Evolutionary conservation across 2,888 invertebrate species (phyloP), one percentile per base, ranked within the genome.

Genomic region (Teinopalpus imperialis): DNA sequence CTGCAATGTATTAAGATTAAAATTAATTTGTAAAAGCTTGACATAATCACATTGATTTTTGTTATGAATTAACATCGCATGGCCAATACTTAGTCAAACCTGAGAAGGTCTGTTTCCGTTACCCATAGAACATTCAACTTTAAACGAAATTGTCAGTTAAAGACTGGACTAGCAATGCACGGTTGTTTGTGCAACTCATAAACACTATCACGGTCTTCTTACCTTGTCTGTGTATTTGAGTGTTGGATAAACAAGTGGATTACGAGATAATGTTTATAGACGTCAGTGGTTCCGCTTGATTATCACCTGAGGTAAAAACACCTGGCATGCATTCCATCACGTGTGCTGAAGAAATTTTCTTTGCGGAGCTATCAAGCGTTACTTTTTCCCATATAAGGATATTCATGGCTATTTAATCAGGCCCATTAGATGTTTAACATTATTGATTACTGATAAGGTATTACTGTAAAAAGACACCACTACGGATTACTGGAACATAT

Each of bases 271-370:
- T 32, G 20, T 32, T 31, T 43, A 36, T 24, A 16, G 36, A 43
- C 16, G 42, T 5, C 20, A 12, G 31, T 13, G 8, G 30, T 44
- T 44, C 20, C 14, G 43, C 35, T 23, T 36, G 44, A 44, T 44
- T 26, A 32, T 32, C 24, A 21, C 18, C 20, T 9, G 16, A 2
- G 24, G 32, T 23, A 39, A 44, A 39, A 31, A 10, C 26, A 18
- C 9, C 37, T 18, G 20, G 26, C 32, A 10, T 14, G 37, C 37
- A 24, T 44, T 37, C 39, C 37, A 8, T 44, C 44, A 32, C 26
- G 32, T 30, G 36, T 14, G n/a, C 13, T 12, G 9, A 39, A 20
- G 37, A 32, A 26, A 39, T 44, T 31, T 31, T 37, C 37, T 32
- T 26, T 31, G 26, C 31, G 31, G 16, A 5, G 9, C 39, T 18